Conservation (phyloP, 1,140 invertebrate genomes). For the Drosophila lini region DNA sequence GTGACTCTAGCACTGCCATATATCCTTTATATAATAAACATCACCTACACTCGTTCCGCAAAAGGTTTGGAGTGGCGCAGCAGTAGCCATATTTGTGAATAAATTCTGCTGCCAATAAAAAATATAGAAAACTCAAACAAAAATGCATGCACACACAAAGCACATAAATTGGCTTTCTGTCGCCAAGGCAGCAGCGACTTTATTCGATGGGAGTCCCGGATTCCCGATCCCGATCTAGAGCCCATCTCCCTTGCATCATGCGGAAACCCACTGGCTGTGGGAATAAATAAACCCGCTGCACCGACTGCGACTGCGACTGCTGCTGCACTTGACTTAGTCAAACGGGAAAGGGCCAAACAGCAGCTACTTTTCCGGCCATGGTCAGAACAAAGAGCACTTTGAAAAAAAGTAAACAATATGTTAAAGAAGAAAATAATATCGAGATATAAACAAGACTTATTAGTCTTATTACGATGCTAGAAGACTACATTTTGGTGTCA, state of each 20-base stretch:
- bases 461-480: accelerated
- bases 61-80: conserved; percentile 1
- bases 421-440: not conserved
- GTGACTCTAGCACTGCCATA: conserved; percentile 21
- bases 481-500: not conserved
- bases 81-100: conserved; percentile 46
- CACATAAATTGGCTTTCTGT: conserved; percentile 70
- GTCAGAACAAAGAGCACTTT: conserved; percentile 18
- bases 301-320: conserved; percentile 16
- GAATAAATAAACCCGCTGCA: conserved; percentile 60
- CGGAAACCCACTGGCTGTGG: conserved; percentile 27
- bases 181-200: conserved; percentile 56
- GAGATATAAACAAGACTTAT: not conserved
- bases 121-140: conserved; percentile 48
- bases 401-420: not conserved
- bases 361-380: conserved; percentile 38
- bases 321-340: conserved; percentile 31
- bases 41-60: conserved; percentile 19
- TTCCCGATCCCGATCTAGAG: not conserved
- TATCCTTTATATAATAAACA: conserved; percentile 52
- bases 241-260: conserved; percentile 4
- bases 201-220: conserved; percentile 7
- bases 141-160: conserved; percentile 52
- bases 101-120: conserved; percentile 72
- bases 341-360: conserved; percentile 34